These are phyloP conservation scores for Lithosia quadra DNA, from an alignment of 2,888 invertebrate genomes.

Conservation along the genomic window DNA sequence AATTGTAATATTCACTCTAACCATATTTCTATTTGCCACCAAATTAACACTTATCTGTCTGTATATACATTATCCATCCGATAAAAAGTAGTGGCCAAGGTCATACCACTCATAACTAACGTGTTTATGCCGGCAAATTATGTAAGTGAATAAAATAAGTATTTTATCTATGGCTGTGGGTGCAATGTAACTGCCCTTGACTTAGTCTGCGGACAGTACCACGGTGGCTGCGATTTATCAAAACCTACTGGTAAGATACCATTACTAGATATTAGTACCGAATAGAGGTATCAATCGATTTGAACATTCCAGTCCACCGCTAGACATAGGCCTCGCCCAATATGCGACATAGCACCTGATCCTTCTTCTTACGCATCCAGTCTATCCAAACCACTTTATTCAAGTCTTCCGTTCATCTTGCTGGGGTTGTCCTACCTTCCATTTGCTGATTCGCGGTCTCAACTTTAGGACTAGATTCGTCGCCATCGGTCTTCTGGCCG, in stretches of 20 bases:
- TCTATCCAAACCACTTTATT: too few species aligned
- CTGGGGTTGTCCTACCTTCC: too few species aligned
- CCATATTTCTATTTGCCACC: neutral
- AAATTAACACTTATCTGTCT: conserved; percentile 1
- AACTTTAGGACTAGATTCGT: too few species aligned
- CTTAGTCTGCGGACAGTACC: neutral
- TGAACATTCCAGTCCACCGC: too few species aligned
- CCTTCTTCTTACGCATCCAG: too few species aligned
- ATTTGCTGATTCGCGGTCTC: too few species aligned
- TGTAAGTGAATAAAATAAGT: neutral
- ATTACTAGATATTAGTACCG: too few species aligned
- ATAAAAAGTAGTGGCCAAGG: neutral
- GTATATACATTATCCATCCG: conserved; percentile 1
- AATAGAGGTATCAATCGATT: too few species aligned
- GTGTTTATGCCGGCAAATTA: neutral
- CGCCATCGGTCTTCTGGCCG: too few species aligned
- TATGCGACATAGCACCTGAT: too few species aligned
- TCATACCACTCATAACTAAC: neutral
- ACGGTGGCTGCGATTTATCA: neutral
- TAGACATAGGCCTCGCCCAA: too few species aligned
- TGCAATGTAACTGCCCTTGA: neutral
- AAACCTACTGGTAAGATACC: neutral
- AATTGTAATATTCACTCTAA: neutral
- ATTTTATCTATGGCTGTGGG: neutral
- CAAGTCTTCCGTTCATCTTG: too few species aligned